Evolutionary conservation across 2,888 invertebrate genomes (phyloP), one percentile per base, ranked within the genome.

Genomic region (Drosophila rellima): DNA sequence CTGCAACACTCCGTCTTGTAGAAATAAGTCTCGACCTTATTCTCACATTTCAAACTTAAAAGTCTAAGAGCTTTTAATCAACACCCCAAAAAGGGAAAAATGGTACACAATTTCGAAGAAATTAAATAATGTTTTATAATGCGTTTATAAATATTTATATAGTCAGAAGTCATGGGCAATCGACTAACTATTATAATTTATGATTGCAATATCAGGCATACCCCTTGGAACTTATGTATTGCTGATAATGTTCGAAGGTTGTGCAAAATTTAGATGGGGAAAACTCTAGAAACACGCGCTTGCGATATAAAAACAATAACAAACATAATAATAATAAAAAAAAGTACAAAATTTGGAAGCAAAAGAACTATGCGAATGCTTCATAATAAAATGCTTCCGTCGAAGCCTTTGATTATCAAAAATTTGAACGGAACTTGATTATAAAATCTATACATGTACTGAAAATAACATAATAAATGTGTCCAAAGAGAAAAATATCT

Each of bases 351-450:
- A 23, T 33, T 17, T 31, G 23, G 40, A 37, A 23, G 39, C 15
- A 15, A 29, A 29, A 23, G 47, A 35, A 35, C 20, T 37, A 11
- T 23, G 18, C 15, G 20, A 23, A 56, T 37, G 56, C n/a, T 39
- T 39, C 57, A 48, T 59, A 31, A 65, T 59, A 57, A 57, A 65
- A 47, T 45, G 56, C 56, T 72, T 75, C 74, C 72, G 77, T 37
- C 29, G 15, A 20, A 15, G 42, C 35, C 39, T 7, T 7, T 40
- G 66, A 63, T 56, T 59, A 47, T 54, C 42, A 2, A n/a, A 47
- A 48, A 15, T 50, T 20, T 71, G 23, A 44, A 31, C 55, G 39
- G 33, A 70, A 62, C 23, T 44, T n/a, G 45, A 63, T 52, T 74
- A 64, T 61, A 31, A 60, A 56, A 44, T 57, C 42, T n/a, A 31